Base-by-base conservation (phyloP, 2,797 vertebrate species). In the Luscinia megarhynchos region DNA sequence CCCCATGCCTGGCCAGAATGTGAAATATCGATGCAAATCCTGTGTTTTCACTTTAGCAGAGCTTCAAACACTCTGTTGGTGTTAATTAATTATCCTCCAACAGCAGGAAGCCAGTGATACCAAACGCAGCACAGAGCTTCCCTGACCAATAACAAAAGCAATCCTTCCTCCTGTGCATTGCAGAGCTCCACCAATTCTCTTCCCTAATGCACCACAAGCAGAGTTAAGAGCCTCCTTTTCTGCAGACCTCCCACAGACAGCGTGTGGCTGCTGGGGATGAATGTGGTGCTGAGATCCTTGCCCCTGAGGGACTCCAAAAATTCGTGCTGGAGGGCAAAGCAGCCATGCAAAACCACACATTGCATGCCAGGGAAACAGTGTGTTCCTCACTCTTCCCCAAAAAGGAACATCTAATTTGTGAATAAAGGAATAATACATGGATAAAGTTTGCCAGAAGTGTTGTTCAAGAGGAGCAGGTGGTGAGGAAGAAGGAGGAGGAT, bases 391-490 rank as follows among this genome's bases (percentile, higher is more conserved):
- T 84, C 23, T 43, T 45, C 32, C n/a, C 15, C 61, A 58, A 48
- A 8, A 76, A 63, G 38, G 69, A 78, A 51, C 16, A 43, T 30
- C n/a, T 78, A 36, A 90, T 86, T 84, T 84, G 45, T 20, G 53
- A 90, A 81, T 50, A 87, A 90, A 95, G 32, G 36, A 93, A 69
- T 79, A 73, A 66, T 58, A 53, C 5, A 10, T 0, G 10, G 34
- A 48, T 57, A 73, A 78, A 86, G 70, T 80, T 82, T 88, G 61
- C n/a, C 66, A 53, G 77, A 41, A 66, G n/a, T 59, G 57, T 41
- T 84, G 87, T 32, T 88, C 57, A 78, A 78, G 68, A 89, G 55
- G 79, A 41, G 40, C 41, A 94, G 80, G 84, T 91, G 83, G 74
- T 62, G 63, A 72, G 55, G 75, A 78, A 70, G 79, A 83, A 87